Base-by-base conservation (phyloP, 2,888 invertebrate genomes). In the Trissolcus japonicus region DNA sequence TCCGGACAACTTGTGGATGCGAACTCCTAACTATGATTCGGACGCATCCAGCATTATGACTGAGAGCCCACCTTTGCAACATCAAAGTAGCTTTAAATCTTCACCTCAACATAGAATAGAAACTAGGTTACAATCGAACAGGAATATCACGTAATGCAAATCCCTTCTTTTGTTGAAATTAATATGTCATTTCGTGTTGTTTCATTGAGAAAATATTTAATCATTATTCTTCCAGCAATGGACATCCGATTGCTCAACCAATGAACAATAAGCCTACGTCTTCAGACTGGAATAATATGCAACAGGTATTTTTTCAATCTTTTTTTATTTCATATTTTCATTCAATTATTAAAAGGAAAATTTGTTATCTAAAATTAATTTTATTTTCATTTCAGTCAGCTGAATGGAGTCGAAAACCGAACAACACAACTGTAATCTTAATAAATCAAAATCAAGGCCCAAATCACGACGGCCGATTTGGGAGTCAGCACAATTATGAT, bases 391-490 rank as follows among this genome's bases (percentile, higher is more conserved):
- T 75, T 13, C 82, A 87, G 87, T 79, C 82, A 50, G 82, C 80
- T 11, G 88, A 89, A 57, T 89, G 89, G 88, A 86, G 84, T 51
- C 84, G 88, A 74, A 88, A 87, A 65, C 80, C 86, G 29, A 89
- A 89, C 81, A 89, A 89, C 72, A 89, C 88, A 29, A 89, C 89
- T 17, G 86, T 89, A 25, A 89, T 89, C 75, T 85, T 87, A 69
- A 87, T 89, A 61, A 88, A 87, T 82, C 88, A 88, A 79, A 87
- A 83, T 61, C 82, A 82, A 53, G 83, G 80, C 65, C 85, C 83
- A 65, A 83, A 83, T 73, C 80, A 82, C 29, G 76, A 79, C 54
- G 66, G 73, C 7, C 63, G 56, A 25, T 68, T 78, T 60, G 25
- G 63, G 7, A 63, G 40, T 55, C 76, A 71, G 16, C 68, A 65